These are phyloP conservation scores for Chaunax sp. DNA, from an alignment of 2,797 vertebrate species.

Conservation along the genomic window DNA sequence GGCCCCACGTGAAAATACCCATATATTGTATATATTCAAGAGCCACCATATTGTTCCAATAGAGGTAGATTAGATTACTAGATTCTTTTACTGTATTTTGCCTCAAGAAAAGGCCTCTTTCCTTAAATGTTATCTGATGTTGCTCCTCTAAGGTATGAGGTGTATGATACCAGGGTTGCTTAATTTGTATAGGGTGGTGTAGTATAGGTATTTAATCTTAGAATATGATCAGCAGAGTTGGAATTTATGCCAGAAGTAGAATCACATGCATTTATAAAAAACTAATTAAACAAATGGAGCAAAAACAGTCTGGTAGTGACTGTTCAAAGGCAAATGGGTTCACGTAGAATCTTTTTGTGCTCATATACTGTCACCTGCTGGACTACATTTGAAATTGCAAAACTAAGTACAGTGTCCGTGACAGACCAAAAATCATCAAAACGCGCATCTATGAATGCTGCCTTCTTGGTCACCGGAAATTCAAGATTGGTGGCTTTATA, in stretches of 20 bases:
- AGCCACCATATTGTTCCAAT: conserved; percentile 47
- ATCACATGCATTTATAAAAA: background rate
- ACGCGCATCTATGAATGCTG: background rate
- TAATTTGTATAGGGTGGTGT: background rate
- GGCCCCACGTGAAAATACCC: conserved; percentile 20
- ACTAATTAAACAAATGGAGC: background rate
- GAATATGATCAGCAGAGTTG: conserved; percentile 17
- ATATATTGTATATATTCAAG: conserved; percentile 5
- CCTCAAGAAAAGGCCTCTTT: conserved; percentile 20
- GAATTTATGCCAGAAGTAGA: background rate
- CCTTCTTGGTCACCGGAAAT: background rate
- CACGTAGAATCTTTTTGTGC: background rate
- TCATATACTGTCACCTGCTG: conserved; percentile 47
- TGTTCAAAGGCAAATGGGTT: background rate
- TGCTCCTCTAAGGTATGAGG: background rate
- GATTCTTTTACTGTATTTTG: conserved; percentile 33
- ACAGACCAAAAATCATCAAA: background rate
- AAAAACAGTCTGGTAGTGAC: background rate
- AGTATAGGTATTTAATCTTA: conserved; percentile 9
- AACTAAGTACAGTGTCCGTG: conserved; percentile 13
- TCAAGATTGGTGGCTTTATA: background rate
- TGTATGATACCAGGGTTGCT: conserved; percentile 7
- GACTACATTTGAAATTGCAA: background rate
- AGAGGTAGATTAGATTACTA: conserved; percentile 52
- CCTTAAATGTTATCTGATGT: conserved; percentile 14